A percentile compares a stretch with the other conserved stretches of the same genome.
phyloP scores from a whole-genome alignment of 2,797 vertebrate genomes.

The Myoxocephalus aenaeus region DNA sequence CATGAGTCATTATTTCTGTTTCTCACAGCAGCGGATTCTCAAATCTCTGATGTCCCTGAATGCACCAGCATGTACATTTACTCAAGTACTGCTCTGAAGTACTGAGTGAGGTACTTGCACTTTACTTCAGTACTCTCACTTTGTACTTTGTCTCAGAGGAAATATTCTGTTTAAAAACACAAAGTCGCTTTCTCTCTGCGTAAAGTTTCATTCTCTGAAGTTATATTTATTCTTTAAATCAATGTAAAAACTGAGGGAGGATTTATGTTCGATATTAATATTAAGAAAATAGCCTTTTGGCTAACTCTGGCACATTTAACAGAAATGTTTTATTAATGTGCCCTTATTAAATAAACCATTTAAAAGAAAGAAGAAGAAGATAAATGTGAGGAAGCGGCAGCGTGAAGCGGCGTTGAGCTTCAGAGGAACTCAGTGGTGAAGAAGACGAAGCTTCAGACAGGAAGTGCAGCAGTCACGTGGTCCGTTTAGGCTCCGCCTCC shows the following conservation, averaged over 20 bases:
- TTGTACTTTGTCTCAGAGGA: neutral
- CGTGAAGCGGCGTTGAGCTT: neutral
- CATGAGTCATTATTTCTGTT: neutral
- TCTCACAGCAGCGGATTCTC: neutral
- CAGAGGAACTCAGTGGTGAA: slow-evolving; percentile 4
- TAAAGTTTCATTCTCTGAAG: neutral
- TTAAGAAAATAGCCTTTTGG: neutral
- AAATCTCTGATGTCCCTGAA: neutral
- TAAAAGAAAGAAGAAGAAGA: no score
- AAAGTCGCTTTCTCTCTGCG: neutral
- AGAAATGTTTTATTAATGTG: no score
- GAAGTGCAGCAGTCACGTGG: slow-evolving; percentile 64
- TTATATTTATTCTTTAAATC: neutral
- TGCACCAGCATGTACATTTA: neutral
- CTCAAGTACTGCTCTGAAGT: neutral
- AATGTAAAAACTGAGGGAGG: neutral
- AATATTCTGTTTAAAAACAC: neutral
- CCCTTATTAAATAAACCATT: no score
- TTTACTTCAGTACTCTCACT: neutral
- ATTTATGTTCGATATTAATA: neutral
- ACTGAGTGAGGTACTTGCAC: neutral
- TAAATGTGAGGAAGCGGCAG: no score
- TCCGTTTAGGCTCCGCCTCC: slow-evolving; percentile 52
- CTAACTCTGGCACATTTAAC: no score
- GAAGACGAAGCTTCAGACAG: slow-evolving; percentile 13